Base-by-base conservation (phyloP, 1,140 invertebrate genomes). In the Phenacoccus solenopsis region DNA sequence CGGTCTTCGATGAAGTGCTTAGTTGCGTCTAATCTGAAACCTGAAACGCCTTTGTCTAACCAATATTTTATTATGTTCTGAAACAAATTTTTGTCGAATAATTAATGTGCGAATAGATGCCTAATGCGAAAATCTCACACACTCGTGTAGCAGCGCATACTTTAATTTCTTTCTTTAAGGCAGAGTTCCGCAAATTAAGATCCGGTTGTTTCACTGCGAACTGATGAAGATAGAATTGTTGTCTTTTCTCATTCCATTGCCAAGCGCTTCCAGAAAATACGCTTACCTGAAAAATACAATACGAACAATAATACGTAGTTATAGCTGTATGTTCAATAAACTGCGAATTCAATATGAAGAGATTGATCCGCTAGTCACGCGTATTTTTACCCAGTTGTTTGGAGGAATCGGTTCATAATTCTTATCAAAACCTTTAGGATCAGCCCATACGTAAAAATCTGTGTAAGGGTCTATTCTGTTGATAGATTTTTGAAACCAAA, bases 361-460 rank as follows among this genome's bases (percentile, higher is more conserved):
- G 38, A 35, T 21, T 1, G 4, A 5, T 67, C 2, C 16, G 7
- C 16, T 24, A 68, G 9, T 9, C 7, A 24, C 35, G 16, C 21
- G 1, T 4, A 0, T 38, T 35, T 59, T 73, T 75, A 83, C 79
- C 85, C 85, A 86, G 74, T 86, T 85, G 70, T 85, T 86, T 22
- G 82, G 84, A 4, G 79, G 78, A 1, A 32, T 56, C 9, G 24
- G 38, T 12, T 35, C 21, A 4, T n/a, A 75, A 4, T 78, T 77
- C 72, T 82, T 77, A n/a, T 79, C 70, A 73, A 82, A 77, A 5
- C 79, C 71, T 70, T 82, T 80, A 12, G 72, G 27, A 27, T 86
- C 82, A 67, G 80, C 80, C 88, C 91, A 93, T 49, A 91, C 77
- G 74, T 91, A 93, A 78, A 86, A 93, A 73, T 92, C 85, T 35